Base-by-base conservation (phyloP, 1,140 invertebrate genomes). In the Drosophila quadrilineata region DNA sequence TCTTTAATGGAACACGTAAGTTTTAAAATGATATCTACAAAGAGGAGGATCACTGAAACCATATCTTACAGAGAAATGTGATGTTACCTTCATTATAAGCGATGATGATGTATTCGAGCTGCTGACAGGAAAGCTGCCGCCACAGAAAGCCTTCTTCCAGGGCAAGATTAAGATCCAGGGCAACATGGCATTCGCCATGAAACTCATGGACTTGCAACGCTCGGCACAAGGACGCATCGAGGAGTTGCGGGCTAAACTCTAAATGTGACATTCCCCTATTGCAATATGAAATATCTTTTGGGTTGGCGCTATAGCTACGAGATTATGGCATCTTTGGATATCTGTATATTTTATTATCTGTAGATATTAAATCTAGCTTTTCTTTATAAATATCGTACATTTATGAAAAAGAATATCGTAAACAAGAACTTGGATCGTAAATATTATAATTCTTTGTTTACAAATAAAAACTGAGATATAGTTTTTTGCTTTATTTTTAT, bases 111-210 rank as follows among this genome's bases (percentile, higher is more conserved):
- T 98, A 0, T 90, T 94, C 0, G 95, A 97, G 71, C 92, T 98
- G 57, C 94, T 98, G 74, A 93, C 94, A 1, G 97, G 97, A 10
- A 96, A 97, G 90, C 90, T 98, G 26, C 97, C 98, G 88, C 96
- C 97, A 1, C 97, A 98, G 88, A 97, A 98, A 91, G 98, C 98
- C 4, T 99, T 99, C 90, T 98, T 99, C 93, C 97, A 98, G 91
- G 98, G 97, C 12, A 98, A 98, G 90, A 93, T 99, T 10, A 90
- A 90, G 57, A 86, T 90, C 19, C 95, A 97, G 89, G 98, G 98
- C 33, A 99, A 99, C 85, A 98, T 99, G 95, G 97, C 95, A 0
- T 91, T 98, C 6, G 97, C 97, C 2, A 96, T 99, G 95, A 99
- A 98, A 90, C 90, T 99, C 22, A 95, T 95, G 40, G 95, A 98